Evolutionary conservation across 2,888 invertebrate genomes (phyloP).

Genomic region (Synanthedon vespiformis): DNA sequence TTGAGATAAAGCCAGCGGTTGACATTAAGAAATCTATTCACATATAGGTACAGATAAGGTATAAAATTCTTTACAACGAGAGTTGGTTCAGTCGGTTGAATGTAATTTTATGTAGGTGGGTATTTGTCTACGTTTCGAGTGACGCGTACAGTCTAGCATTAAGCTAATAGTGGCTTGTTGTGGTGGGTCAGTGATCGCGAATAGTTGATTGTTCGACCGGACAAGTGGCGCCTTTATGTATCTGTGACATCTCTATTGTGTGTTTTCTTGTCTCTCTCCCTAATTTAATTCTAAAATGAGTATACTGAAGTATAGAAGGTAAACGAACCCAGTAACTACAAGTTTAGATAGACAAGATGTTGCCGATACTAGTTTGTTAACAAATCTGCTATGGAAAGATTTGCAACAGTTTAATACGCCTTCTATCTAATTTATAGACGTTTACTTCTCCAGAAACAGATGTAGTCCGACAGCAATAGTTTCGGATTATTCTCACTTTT

Average conservation of each 20-base stretch:
- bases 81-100: too few relatives aligned
- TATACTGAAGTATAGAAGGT: too few relatives aligned
- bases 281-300: too few relatives aligned
- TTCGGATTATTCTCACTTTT: too few relatives aligned
- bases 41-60: too few relatives aligned
- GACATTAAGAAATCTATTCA: too few relatives aligned
- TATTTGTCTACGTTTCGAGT: slow-evolving; percentile 19
- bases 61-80: too few relatives aligned
- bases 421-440: background rate
- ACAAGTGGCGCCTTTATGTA: slow-evolving; percentile 5
- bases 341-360: background rate
- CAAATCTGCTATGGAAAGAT: background rate
- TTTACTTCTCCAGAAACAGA: background rate
- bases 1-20: too few relatives aligned
- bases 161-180: slow-evolving; percentile 35
- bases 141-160: slow-evolving; percentile 26
- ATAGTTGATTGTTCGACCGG: slow-evolving; percentile 26
- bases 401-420: background rate
- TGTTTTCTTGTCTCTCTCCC: too few relatives aligned
- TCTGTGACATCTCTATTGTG: too few relatives aligned
- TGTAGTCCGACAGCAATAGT: background rate
- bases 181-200: slow-evolving; percentile 60
- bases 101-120: too few relatives aligned
- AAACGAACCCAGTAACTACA: too few relatives aligned
- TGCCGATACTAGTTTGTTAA: background rate